Evolutionary conservation across 2,888 invertebrate species (phyloP).

Genomic region (Drosophila nr. perissopoda): DNA sequence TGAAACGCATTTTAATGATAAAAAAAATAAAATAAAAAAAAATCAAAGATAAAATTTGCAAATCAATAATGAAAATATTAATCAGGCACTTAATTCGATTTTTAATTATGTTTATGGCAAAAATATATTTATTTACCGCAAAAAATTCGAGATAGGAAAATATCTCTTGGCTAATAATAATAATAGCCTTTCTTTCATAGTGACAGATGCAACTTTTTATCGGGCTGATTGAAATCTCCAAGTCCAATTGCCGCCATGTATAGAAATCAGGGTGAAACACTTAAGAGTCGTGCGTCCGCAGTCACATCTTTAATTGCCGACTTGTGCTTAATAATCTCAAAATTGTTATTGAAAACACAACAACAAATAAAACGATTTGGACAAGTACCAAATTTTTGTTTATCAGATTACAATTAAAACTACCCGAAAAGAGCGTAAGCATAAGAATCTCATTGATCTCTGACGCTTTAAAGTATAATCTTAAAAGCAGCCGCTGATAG

Average conservation of each 20-base stretch:
- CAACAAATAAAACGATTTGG: constrained; percentile 2
- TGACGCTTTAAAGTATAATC: not conserved
- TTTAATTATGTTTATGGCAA: not conserved
- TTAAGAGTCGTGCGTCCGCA: constrained; percentile 35
- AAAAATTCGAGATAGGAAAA: not conserved
- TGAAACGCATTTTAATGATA: not conserved
- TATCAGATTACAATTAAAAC: not conserved
- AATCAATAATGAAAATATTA: not conserved
- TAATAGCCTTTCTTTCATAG: not conserved
- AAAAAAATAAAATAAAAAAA: not conserved
- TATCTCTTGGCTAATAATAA: not conserved
- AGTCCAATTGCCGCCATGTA: constrained; percentile 34
- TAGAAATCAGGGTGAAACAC: constrained; percentile 36
- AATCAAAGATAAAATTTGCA: not conserved
- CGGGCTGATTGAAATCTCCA: not conserved
- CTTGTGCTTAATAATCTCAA: constrained; percentile 35
- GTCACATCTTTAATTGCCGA: constrained; percentile 43
- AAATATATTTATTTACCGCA: not conserved
- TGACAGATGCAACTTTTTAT: not conserved
- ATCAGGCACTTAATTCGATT: not conserved
- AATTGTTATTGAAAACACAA: constrained; percentile 7
- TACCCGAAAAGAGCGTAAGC: not conserved
- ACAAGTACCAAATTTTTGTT: constrained; percentile 1
- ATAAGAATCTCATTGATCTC: not conserved
- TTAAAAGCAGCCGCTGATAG: constrained; percentile 16